Evolutionary conservation across 2,113 vertebrate genomes (phyloP), one percentile per base, ranked within the genome.

Genomic region (Silurus asotus): DNA sequence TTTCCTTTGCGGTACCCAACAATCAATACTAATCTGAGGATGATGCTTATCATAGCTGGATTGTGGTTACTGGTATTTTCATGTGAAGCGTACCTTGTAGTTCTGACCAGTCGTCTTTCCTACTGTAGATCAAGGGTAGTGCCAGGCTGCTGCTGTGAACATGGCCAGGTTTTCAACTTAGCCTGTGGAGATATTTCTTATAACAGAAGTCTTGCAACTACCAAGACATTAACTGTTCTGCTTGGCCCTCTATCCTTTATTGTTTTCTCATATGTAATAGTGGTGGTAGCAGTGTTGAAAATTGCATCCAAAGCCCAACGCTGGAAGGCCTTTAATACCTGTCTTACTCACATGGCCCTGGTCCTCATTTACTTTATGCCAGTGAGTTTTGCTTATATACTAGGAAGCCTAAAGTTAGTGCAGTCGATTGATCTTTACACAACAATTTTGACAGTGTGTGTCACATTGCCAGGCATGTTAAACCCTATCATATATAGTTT

Each of bases 401-500:
- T 90, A n/a, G 89, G 90, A 8, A 83, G 72, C 62, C 14, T 55
- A 1, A 53, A 49, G 20, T 55, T 90, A 72, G 23, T 85, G 17
- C 64, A 78, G 45, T 84, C 88, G 53, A 2, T 59, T 11, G 90
- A 91, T 37, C 3, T 85, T 25, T 85, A 83, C 28, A 88, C 89
- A 28, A 88, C 89, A 28, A 58, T 88, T 48, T 65, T 91, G 53
- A 88, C 90, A 15, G 85, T 90, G 72, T 84, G 77, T 51, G 83
- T 89, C 13, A 88, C 88, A 4, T 1, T 90, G 4, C 90, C 90
- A 8, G 80, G 88, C 11, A 88, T 91, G 89, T 61, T 90, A 23
- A 89, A 91, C 81, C 89, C 89, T 8, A 87, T 90, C 20, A 89
- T 91, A 51, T 91, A 91, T 77, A 91, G 88, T 64, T 81, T 90